Evolutionary conservation across 2,888 invertebrate species (phyloP).

Genomic region (Ochlodes sylvanus): DNA sequence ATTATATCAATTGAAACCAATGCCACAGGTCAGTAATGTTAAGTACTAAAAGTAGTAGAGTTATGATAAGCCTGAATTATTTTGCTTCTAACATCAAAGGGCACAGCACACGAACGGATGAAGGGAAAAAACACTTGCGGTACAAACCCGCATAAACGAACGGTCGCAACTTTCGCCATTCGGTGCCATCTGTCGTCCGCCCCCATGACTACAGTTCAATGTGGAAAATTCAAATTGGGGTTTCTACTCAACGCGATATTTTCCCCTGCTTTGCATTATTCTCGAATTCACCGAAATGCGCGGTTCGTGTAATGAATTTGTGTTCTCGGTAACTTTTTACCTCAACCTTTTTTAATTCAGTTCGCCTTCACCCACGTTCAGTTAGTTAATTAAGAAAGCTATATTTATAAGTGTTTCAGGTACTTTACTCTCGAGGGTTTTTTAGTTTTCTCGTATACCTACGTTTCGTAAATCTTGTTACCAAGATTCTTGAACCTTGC

Average conservation of each 20-base stretch:
- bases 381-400: conserved; percentile 25
- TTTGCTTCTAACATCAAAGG: no score
- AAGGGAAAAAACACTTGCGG: conserved; percentile 1
- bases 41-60: no score
- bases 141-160: neutral
- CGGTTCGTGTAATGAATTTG: conserved; percentile 37
- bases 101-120: no score
- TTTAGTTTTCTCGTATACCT: neutral
- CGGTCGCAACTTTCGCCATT: conserved; percentile 28
- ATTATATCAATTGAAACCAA: no score
- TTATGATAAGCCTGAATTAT: no score
- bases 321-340: conserved; percentile 34
- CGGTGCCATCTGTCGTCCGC: conserved; percentile 48
- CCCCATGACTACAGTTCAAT: conserved; percentile 46
- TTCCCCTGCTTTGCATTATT: conserved; percentile 40
- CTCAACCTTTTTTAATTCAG: conserved; percentile 22
- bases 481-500: no score
- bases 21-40: no score
- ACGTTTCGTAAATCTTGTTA: neutral
- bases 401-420: conserved; percentile 20
- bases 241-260: conserved; percentile 35
- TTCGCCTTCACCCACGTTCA: conserved; percentile 15
- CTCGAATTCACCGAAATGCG: conserved; percentile 27
- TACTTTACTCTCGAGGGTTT: neutral
- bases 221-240: conserved; percentile 46